Evolutionary conservation across 2,888 invertebrate genomes (phyloP), one percentile per base, ranked within the genome.

Genomic region (Mimas tiliae): DNA sequence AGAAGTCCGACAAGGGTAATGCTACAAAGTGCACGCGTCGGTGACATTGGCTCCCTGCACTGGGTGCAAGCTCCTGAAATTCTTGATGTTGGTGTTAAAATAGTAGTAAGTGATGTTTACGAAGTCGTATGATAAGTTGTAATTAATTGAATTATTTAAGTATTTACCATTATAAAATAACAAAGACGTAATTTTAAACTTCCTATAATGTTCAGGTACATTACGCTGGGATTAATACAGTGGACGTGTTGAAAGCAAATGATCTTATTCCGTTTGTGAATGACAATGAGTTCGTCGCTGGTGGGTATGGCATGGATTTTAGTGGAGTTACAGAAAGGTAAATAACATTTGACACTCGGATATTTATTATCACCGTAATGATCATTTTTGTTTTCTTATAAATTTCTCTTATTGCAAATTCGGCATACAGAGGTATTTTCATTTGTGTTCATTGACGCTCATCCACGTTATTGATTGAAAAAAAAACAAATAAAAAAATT

Each of bases 321-420:
- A 85, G 85, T 74, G 85, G 85, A n/a, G 65, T 75, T 1, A 82
- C 83, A 53, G 70, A 76, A 38, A 76, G 73, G 85, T 83, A 75
- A 42, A 27, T 1, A 12, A 48, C 27, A 42, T 33, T 9, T 3
- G 6, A 53, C 38, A 16, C n/a, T 27, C 6, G 42, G 21, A 21
- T 52, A 34, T 38, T 51, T 27, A 4, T 27, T n/a, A n/a, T n/a
- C n/a, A n/a, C n/a, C n/a, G n/a, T n/a, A n/a, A n/a, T n/a, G n/a
- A n/a, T n/a, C n/a, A n/a, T n/a, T n/a, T n/a, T n/a, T n/a, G n/a
- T n/a, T n/a, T n/a, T n/a, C n/a, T n/a, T n/a, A n/a, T n/a, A n/a
- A n/a, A n/a, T n/a, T n/a, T n/a, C n/a, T n/a, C n/a, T n/a, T n/a
- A n/a, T n/a, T n/a, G n/a, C n/a, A n/a, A n/a, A n/a, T n/a, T n/a